Percentiles rank a stretch among this genome's conserved stretches.
Evolutionary conservation across 2,888 invertebrate species (phyloP).

Genomic region (Polydrusus cervinus): DNA sequence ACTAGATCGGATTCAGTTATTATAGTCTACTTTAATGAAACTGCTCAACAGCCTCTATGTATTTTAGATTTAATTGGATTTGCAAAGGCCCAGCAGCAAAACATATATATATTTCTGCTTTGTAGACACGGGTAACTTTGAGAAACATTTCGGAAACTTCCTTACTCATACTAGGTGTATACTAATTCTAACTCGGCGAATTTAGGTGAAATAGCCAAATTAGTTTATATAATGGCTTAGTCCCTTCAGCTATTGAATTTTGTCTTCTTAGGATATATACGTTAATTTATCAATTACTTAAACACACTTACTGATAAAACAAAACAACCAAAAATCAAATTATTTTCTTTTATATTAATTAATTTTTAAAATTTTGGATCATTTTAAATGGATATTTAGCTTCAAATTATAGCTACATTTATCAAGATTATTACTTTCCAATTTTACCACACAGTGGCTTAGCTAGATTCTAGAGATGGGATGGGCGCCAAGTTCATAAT

Average conservation of each 20-base stretch:
- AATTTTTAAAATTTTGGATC: no score
- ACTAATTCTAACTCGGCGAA: conserved; percentile 7
- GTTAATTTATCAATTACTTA: neutral
- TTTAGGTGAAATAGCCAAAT: conserved; percentile 8
- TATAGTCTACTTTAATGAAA: conserved; percentile 32
- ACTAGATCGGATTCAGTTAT: neutral
- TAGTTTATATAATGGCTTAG: conserved; percentile 13
- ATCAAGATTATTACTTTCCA: no score
- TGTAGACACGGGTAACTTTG: conserved; percentile 40
- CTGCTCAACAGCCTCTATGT: conserved; percentile 38
- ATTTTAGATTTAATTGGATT: conserved; percentile 50
- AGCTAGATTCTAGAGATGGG: no score
- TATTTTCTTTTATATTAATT: neutral
- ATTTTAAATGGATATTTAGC: no score
- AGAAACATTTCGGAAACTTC: conserved; percentile 44
- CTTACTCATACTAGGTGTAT: conserved; percentile 24
- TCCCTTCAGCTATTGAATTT: conserved; percentile 1
- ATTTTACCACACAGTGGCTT: no score
- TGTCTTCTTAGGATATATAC: neutral
- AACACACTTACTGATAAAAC: neutral
- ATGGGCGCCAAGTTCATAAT: no score
- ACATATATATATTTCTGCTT: conserved; percentile 50
- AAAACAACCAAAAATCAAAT: neutral
- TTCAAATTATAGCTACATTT: no score
- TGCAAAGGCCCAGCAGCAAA: conserved; percentile 44